Base-by-base conservation (phyloP, 2,888 invertebrate species). In the Plebejus anna region DNA sequence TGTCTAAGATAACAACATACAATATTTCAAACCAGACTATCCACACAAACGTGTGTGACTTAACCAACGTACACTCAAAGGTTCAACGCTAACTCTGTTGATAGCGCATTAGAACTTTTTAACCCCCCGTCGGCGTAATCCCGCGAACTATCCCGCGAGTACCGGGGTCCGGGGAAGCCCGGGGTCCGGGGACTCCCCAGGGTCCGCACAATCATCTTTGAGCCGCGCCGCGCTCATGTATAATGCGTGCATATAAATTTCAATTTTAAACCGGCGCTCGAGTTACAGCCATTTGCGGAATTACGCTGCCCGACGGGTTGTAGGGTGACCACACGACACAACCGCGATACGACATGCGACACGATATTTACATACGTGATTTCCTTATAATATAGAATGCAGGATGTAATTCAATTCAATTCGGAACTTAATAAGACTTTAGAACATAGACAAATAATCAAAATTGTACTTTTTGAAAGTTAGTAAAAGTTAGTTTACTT, bases 211-310 rank as follows among this genome's bases (percentile, higher is more conserved):
- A 84, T 84, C 83, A 82, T 83, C 84, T 85, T 84, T 84, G 83
- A 82, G 82, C 82, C 81, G 89, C 88, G 88, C 87, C 84, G 80
- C 79, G 83, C 89, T 91, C 92, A 92, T 92, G 86, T 88, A 90
- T 92, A 90, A 93, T 93, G 91, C 89, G 87, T 85, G 88, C 89
- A 91, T 92, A 93, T 93, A 93, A 93, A 93, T 93, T 93, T 92
- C 92, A 93, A 93, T 93, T 92, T 92, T 92, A 92, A 92, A 91
- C 89, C 91, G 84, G 84, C 83, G 84, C 85, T 90, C 90, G 84
- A 85, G 92, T 92, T 92, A 90, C 92, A 86, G 83, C 91, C 91
- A 92, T 92, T 92, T 92, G 90, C 84, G 89, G 89, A 88, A 92
- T 92, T 92, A 92, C 87, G 83, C 83, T 82, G 82, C 80, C 80